Conservation (phyloP, 2,113 vertebrate species). For the Archilochus colubris region DNA sequence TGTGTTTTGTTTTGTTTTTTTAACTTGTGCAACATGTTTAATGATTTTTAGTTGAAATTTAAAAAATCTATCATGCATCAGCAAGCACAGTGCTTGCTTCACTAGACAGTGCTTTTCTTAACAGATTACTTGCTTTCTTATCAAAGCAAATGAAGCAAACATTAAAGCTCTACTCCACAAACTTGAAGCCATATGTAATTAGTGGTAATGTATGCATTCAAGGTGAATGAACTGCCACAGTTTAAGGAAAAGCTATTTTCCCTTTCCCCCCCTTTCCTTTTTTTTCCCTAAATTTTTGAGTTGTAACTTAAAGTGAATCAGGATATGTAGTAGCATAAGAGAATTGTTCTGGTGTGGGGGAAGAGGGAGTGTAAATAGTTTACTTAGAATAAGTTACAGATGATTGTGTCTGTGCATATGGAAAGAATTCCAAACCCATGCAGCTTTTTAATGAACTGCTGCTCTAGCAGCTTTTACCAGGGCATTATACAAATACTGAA, state of each 20-base stretch:
- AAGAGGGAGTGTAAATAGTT: neutral
- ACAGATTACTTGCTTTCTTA: neutral
- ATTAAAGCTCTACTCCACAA: neutral
- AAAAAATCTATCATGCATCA: neutral
- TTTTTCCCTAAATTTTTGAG: neutral
- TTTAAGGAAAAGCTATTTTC: neutral
- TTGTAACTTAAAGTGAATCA: neutral
- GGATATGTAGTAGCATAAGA: neutral
- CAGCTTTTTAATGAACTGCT: neutral
- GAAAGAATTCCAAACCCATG: neutral
- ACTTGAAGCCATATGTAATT: neutral
- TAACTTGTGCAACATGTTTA: neutral
- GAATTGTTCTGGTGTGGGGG: neutral
- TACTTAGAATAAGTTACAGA: neutral
- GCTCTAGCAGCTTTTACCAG: neutral
- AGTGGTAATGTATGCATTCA: neutral
- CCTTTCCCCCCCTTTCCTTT: rapidly evolving
- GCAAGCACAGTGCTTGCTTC: neutral
- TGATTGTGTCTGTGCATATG: neutral
- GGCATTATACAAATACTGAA: neutral
- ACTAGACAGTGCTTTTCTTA: neutral
- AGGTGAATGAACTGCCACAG: neutral
- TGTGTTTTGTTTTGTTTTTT: neutral
- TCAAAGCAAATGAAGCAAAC: neutral
- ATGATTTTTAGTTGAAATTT: neutral